A percentile compares a stretch with the other conserved stretches of the same genome.
These are phyloP conservation scores for Anticlea derivata DNA, from an alignment of 2,888 invertebrate genomes.

Conservation along the genomic window DNA sequence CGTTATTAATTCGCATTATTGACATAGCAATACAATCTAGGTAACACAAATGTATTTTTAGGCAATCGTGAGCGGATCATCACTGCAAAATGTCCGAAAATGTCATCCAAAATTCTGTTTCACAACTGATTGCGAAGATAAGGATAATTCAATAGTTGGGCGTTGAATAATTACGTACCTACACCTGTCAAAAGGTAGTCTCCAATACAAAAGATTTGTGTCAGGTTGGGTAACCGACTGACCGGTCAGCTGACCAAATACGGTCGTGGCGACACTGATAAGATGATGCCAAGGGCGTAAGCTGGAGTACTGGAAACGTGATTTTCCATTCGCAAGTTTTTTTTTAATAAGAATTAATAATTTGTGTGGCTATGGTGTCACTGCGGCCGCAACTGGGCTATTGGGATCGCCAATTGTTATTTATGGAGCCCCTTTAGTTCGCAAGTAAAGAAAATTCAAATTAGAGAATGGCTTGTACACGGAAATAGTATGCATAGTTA, in stretches of 20 bases:
- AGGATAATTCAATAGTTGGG: constrained; percentile 21
- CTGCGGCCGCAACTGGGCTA: too few species aligned
- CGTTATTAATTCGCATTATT: background rate
- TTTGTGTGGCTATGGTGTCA: too few species aligned
- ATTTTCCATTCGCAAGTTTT: too few species aligned
- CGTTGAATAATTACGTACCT: constrained; percentile 23
- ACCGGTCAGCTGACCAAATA: constrained; percentile 18
- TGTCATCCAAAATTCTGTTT: constrained; percentile 28
- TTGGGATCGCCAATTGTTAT: too few species aligned
- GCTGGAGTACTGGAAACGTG: too few species aligned
- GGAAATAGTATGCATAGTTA: too few species aligned
- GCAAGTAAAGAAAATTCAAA: too few species aligned
- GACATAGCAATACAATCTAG: background rate
- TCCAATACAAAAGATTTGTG: constrained; percentile 29
- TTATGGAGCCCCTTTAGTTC: too few species aligned
- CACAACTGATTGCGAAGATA: constrained; percentile 28
- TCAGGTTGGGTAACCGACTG: constrained; percentile 22
- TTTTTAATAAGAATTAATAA: too few species aligned
- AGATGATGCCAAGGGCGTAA: constrained; percentile 6
- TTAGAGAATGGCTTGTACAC: too few species aligned
- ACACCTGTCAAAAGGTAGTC: constrained; percentile 18
- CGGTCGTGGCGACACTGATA: constrained; percentile 21
- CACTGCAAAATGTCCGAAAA: constrained; percentile 6
- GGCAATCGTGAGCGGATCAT: constrained; percentile 11
- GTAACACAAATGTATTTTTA: constrained; percentile 5